Conservation (phyloP, 2,113 vertebrate species). For the Myiozetetes cayanensis region DNA sequence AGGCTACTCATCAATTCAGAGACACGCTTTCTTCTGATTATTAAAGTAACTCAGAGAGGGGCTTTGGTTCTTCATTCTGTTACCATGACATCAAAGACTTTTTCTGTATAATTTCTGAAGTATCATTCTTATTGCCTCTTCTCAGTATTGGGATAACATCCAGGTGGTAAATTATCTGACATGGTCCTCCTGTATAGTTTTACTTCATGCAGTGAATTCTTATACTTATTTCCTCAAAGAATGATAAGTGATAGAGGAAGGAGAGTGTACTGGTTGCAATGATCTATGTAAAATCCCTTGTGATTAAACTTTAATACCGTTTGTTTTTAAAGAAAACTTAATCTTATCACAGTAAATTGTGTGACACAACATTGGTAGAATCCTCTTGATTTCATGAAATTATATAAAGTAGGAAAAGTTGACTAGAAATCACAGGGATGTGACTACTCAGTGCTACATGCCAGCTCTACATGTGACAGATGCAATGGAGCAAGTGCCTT, state of each 20-base stretch:
- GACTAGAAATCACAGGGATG: background rate
- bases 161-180: background rate
- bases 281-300: background rate
- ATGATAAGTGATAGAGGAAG: background rate
- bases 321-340: background rate
- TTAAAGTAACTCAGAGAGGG: background rate
- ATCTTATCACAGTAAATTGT: background rate
- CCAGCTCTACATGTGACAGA: background rate
- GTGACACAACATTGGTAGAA: background rate
- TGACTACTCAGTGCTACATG: background rate
- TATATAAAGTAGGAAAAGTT: background rate
- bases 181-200: background rate
- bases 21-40: background rate
- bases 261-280: background rate
- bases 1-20: background rate
- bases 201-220: background rate
- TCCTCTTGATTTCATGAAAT: background rate
- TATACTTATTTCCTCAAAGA: background rate
- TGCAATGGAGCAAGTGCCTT: background rate
- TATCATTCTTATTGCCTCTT: background rate
- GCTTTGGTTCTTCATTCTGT: conserved; percentile 1
- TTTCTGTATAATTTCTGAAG: background rate
- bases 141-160: background rate
- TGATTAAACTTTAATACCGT: background rate
- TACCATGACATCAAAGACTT: conserved; percentile 15